Evolutionary conservation across 2,797 vertebrate genomes (phyloP).

Genomic region (Halcyon leucocephala): DNA sequence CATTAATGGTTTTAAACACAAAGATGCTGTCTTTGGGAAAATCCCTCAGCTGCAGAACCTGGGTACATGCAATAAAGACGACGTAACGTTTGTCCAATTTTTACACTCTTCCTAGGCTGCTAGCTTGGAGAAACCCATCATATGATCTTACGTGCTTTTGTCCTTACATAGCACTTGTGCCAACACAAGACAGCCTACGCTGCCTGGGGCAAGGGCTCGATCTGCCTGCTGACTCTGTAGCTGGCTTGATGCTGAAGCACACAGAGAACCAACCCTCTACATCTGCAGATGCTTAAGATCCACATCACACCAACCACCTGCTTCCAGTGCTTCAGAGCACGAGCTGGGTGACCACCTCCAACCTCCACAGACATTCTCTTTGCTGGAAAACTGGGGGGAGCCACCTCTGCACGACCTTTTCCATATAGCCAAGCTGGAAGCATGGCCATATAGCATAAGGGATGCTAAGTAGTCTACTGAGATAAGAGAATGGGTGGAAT

Average conservation of each 20-base stretch:
- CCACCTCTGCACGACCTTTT: neutral
- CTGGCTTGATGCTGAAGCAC: neutral
- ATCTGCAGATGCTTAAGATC: neutral
- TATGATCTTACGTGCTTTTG: neutral
- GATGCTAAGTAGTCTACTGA: neutral
- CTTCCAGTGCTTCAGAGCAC: rapidly evolving
- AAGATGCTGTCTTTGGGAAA: neutral
- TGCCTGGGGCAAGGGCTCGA: neutral
- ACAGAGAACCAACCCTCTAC: rapidly evolving
- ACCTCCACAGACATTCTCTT: neutral
- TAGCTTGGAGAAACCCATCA: neutral
- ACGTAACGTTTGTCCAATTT: neutral
- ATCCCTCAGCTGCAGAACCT: neutral
- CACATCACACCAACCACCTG: no score
- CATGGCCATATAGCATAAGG: neutral
- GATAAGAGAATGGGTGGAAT: neutral
- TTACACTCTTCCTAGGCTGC: neutral
- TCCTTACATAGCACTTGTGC: neutral
- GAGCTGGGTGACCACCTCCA: neutral
- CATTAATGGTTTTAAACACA: neutral
- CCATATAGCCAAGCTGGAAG: neutral
- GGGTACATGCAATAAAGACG: neutral
- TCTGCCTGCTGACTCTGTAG: neutral
- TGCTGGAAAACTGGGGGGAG: neutral
- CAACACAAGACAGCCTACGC: neutral